Evolutionary conservation across 2,113 vertebrate genomes (phyloP), one percentile per base, ranked within the genome.

Genomic region (Myiopsitta monachus): DNA sequence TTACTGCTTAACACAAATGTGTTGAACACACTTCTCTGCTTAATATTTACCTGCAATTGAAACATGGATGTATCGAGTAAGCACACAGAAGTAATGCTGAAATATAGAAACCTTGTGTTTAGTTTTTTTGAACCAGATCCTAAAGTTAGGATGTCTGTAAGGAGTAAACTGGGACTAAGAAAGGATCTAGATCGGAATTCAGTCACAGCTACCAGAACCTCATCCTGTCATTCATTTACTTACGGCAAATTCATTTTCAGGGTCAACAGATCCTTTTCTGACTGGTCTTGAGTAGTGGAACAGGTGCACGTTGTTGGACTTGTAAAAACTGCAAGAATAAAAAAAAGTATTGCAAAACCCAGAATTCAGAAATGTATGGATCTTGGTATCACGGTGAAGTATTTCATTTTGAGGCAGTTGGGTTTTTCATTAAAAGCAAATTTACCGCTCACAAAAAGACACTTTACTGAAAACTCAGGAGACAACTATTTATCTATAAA

Each of bases 231-330:
- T 19, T 41, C 21, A 87, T 78, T 70, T 93, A 98, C 99, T 98
- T 97, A 99, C 99, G 59, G 98, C 98, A 98, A 99, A 99, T 95
- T 99, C 99, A 82, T 99, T 99, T 97, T 99, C 98, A 18, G 99
- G 99, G 95, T 99, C 99, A 83, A 99, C 98, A 2, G 98, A 98
- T 63, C 99, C 99, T 97, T 96, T 99, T 96, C 99, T 98, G 94
- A 99, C 98, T 33, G 99, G 99, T 93, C 99, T 98, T 84, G 99
- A 99, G 82, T 99, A 99, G 94, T 99, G 98, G 88, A 99, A 99
- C 23, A 97, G 97, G 54, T 99, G 99, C 93, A 99, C 99, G 0
- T 99, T 99, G 97, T 99, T 99, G 87, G 99, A 99, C 96, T 99
- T 99, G 94, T 99, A 99, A 98, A 99, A 99, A 97, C 99, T 99